A percentile compares a stretch with the other conserved stretches of the same genome.
These are phyloP conservation scores for Petrolisthes cinctipes DNA, from an alignment of 2,888 invertebrate genomes.

Conservation along the genomic window DNA sequence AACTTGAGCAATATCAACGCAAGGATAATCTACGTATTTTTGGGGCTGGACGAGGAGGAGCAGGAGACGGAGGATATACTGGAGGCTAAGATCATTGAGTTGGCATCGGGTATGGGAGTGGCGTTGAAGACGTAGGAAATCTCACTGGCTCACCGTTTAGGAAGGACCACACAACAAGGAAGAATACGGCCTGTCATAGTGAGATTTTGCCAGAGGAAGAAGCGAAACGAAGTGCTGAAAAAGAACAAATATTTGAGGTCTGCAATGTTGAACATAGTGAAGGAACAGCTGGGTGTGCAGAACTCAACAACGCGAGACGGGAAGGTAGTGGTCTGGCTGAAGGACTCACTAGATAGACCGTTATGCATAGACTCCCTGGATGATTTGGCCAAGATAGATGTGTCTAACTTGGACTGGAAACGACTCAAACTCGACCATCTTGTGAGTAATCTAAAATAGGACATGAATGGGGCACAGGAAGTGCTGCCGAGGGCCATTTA, in stretches of 20 bases:
- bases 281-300: slow-evolving; percentile 3
- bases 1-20: slow-evolving; percentile 12
- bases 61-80: neutral
- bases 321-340: slow-evolving; percentile 5
- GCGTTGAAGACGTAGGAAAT: neutral
- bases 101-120: slow-evolving; percentile 18
- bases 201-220: slow-evolving; percentile 19
- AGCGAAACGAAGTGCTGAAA: slow-evolving; percentile 11
- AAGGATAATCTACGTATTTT: slow-evolving; percentile 13
- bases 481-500: neutral
- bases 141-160: neutral
- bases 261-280: neutral
- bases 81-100: neutral
- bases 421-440: slow-evolving; percentile 4
- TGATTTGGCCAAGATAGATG: slow-evolving; percentile 15
- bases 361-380: neutral
- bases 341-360: neutral
- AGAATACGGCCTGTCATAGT: too few species aligned
- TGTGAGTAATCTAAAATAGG: slow-evolving; percentile 3
- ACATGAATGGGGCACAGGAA: slow-evolving; percentile 5
- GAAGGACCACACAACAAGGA: neutral
- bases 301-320: neutral
- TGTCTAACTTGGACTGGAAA: neutral
- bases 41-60: neutral
- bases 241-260: too few species aligned